Evolutionary conservation across 2,888 invertebrate species (phyloP).

Genomic region (Drosophila fulvimacula): DNA sequence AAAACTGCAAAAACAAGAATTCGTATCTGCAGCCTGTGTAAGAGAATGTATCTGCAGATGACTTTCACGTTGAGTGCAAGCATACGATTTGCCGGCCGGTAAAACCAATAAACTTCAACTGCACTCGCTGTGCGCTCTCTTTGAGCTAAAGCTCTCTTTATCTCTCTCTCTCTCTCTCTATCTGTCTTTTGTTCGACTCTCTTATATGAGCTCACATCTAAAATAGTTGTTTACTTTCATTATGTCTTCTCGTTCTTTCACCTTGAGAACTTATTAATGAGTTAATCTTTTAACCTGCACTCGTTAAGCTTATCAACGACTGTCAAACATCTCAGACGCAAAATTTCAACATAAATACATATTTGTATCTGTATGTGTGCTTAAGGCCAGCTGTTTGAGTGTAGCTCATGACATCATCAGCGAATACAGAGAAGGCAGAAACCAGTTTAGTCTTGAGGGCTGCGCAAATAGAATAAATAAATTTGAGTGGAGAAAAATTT

Average conservation of each 20-base stretch:
- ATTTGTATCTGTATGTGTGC: neutral
- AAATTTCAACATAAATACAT: constrained; percentile 1
- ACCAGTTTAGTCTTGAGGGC: constrained; percentile 61
- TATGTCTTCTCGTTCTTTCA: constrained; percentile 7
- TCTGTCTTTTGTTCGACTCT: neutral
- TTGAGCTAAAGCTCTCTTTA: constrained; percentile 11
- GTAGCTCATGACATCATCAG: constrained; percentile 65
- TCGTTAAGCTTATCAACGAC: constrained; percentile 50
- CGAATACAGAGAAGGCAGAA: constrained; percentile 34
- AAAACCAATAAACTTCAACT: constrained; percentile 37
- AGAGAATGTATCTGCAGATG: constrained; percentile 28
- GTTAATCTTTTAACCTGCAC: constrained; percentile 70
- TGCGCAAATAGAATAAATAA: constrained; percentile 18
- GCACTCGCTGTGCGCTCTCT: constrained; percentile 7
- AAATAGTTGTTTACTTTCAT: constrained; percentile 44
- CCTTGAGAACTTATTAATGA: constrained; percentile 68
- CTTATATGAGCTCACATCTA: constrained; percentile 2
- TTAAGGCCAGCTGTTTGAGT: constrained; percentile 63
- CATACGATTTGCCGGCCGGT: constrained; percentile 69
- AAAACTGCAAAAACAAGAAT: constrained; percentile 32
- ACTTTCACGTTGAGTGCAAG: constrained; percentile 40
- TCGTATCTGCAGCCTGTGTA: constrained; percentile 29
- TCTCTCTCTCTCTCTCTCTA: constrained; percentile 1
- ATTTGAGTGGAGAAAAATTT: neutral
- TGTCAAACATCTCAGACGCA: constrained; percentile 30